These are phyloP conservation scores for Coptotermes formosanus DNA, from an alignment of 1,140 invertebrate genomes.

Conservation along the genomic window DNA sequence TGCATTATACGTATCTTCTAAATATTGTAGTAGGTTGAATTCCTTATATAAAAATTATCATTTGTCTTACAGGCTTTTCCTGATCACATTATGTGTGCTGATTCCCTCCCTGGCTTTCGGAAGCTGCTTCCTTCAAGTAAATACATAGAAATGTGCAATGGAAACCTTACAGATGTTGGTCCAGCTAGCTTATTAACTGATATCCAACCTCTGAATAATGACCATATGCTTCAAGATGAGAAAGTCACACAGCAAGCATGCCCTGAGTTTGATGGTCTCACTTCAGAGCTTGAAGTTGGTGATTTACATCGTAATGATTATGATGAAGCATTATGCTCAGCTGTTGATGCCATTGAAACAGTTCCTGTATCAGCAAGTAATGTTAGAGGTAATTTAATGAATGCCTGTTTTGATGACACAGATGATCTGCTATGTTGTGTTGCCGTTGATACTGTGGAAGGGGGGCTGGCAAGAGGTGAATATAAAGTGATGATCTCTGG, in stretches of 20 bases:
- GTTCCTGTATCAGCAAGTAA: neutral
- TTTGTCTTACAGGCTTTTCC: constrained; percentile 43
- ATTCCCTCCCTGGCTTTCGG: constrained; percentile 54
- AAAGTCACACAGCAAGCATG: no score
- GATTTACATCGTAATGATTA: constrained; percentile 10
- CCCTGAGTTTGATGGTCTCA: no score
- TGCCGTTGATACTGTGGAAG: neutral
- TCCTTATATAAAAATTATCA: neutral
- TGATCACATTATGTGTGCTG: constrained; percentile 54
- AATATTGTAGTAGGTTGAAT: no score
- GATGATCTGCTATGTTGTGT: neutral
- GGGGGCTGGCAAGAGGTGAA: neutral
- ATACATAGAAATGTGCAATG: no score
- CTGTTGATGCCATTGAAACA: no score
- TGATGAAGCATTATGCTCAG: neutral
- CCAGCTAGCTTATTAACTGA: no score
- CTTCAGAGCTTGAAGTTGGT: no score
- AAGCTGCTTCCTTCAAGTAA: constrained; percentile 41
- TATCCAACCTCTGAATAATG: no score
- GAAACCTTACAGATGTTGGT: no score
- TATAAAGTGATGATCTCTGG: neutral
- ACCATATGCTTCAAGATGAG: no score
- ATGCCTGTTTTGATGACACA: neutral
- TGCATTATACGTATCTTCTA: no score
- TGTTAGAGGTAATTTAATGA: neutral